phyloP scores from a whole-genome alignment of 2,113 vertebrate species.

The Rhinogobius similis region DNA sequence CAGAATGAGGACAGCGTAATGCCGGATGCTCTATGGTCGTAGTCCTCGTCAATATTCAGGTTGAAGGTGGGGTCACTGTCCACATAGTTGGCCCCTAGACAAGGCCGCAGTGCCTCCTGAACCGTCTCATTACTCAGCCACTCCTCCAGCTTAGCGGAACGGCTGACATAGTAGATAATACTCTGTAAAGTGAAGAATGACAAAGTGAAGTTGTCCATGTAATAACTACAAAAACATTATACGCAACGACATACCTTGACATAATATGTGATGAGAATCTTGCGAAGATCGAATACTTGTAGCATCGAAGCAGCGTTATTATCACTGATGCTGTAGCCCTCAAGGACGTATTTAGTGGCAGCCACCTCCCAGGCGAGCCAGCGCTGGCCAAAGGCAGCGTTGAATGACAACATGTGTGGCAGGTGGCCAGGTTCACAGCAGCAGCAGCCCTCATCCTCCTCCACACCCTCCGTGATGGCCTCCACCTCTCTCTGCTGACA shows the following conservation, averaged over 20 bases:
- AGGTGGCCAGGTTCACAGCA: slow-evolving; percentile 91
- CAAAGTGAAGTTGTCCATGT: not conserved
- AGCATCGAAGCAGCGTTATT: slow-evolving; percentile 92
- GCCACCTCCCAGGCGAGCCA: slow-evolving; percentile 94
- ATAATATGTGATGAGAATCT: slow-evolving; percentile 92
- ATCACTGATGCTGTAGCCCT: slow-evolving; percentile 93
- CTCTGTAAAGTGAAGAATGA: slow-evolving; percentile 72
- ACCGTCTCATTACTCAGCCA: slow-evolving; percentile 85
- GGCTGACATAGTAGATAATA: slow-evolving; percentile 89
- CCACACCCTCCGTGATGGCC: slow-evolving; percentile 91
- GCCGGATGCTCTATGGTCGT: slow-evolving; percentile 86
- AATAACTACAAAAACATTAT: not conserved
- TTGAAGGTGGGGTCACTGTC: slow-evolving; percentile 92
- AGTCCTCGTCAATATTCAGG: slow-evolving; percentile 90
- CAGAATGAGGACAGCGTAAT: slow-evolving; percentile 86
- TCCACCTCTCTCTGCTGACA: slow-evolving; percentile 94
- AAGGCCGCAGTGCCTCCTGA: slow-evolving; percentile 81
- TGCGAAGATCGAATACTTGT: slow-evolving; percentile 90
- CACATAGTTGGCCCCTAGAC: slow-evolving; percentile 80
- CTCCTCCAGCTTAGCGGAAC: slow-evolving; percentile 85
- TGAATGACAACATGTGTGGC: slow-evolving; percentile 89
- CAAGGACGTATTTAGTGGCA: slow-evolving; percentile 89
- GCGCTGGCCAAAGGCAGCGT: slow-evolving; percentile 91
- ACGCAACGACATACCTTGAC: slow-evolving; percentile 81
- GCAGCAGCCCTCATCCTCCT: slow-evolving; percentile 92